phyloP scores from a whole-genome alignment of 2,888 invertebrate species.

The Melanotus villosus region DNA sequence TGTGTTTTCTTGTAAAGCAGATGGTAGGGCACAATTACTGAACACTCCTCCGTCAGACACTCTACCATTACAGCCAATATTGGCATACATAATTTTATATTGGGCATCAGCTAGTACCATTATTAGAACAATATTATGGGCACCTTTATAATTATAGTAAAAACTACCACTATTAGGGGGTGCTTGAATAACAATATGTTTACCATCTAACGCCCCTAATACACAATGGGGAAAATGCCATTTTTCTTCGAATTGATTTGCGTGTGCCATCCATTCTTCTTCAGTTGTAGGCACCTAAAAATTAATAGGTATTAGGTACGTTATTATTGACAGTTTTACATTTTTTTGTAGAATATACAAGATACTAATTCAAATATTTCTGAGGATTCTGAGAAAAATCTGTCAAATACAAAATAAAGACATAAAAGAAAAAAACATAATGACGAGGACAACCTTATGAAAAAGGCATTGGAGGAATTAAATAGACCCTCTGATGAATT shows the following conservation, averaged over 20 bases:
- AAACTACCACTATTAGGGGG: conserved; percentile 8
- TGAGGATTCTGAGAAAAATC: too few species aligned
- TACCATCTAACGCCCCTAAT: background rate
- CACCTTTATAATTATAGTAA: conserved; percentile 4
- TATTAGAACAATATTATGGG: conserved; percentile 4
- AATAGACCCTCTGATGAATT: too few species aligned
- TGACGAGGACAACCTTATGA: too few species aligned
- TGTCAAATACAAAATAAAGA: too few species aligned
- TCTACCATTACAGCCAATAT: conserved; percentile 12
- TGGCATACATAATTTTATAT: conserved; percentile 14
- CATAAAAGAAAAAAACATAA: too few species aligned
- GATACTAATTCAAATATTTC: too few species aligned
- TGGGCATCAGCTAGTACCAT: conserved; percentile 1
- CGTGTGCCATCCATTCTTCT: background rate
- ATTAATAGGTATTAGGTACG: too few species aligned
- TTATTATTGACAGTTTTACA: too few species aligned
- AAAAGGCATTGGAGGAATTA: too few species aligned
- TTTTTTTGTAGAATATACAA: too few species aligned
- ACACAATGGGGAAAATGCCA: conserved; percentile 1
- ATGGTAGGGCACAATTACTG: conserved; percentile 16
- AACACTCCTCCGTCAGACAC: conserved; percentile 18
- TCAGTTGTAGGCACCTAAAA: conserved; percentile 1
- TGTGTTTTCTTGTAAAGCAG: background rate
- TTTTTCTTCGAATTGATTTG: conserved; percentile 6
- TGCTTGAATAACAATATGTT: conserved; percentile 10